These are phyloP conservation scores for Plebejus melissa DNA, from an alignment of 2,888 invertebrate species.

Conservation along the genomic window DNA sequence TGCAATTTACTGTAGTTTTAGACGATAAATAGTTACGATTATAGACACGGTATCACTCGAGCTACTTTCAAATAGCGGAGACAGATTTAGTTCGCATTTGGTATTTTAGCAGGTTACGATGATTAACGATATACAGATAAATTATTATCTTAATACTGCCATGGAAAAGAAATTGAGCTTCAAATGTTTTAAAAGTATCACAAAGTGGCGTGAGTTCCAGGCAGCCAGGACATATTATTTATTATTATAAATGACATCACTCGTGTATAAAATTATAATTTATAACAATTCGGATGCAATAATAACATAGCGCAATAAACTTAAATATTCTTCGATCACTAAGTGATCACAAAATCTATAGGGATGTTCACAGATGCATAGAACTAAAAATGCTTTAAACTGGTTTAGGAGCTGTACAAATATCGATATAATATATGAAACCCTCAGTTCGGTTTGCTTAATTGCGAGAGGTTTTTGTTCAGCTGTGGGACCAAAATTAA, in stretches of 20 bases:
- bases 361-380: conserved; percentile 14
- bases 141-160: not conserved
- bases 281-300: conserved; percentile 12
- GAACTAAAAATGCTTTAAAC: conserved; percentile 11
- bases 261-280: conserved; percentile 1
- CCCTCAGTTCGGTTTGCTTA: not conserved
- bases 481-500: conserved; percentile 19
- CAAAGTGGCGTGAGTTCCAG: conserved; percentile 11
- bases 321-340: not conserved
- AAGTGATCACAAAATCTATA: conserved; percentile 16
- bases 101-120: not conserved
- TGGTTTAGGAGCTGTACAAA: not conserved
- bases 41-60: conserved; percentile 41
- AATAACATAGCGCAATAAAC: conserved; percentile 7
- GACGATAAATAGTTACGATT: conserved; percentile 36
- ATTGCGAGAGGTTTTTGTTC: conserved; percentile 5
- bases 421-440: not conserved
- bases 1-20: conserved; percentile 37
- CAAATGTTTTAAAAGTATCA: not conserved
- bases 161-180: not conserved
- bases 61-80: conserved; percentile 27
- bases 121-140: not conserved
- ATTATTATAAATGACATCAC: conserved; percentile 23
- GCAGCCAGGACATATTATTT: conserved; percentile 27
- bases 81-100: conserved; percentile 28